Percentiles rank a stretch among this genome's conserved stretches.
These are phyloP conservation scores for Brachionus koreanus DNA, from an alignment of 1,140 invertebrate genomes.

Conservation along the genomic window DNA sequence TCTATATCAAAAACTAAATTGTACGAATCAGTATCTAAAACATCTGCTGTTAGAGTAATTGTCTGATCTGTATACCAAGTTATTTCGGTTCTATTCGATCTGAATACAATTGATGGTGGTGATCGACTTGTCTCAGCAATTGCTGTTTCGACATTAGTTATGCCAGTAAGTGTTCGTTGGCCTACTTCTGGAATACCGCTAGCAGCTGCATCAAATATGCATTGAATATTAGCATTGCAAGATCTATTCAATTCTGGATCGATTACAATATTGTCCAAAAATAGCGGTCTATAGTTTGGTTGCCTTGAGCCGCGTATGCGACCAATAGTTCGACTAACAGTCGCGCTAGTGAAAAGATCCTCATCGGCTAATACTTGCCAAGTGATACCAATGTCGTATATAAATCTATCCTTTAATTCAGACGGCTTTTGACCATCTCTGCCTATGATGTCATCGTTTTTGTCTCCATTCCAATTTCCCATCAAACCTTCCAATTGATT, in stretches of 20 bases:
- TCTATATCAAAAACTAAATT: not conserved
- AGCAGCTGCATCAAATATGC: not conserved
- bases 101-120: not conserved
- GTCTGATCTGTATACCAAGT: not conserved
- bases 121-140: not conserved
- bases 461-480: constrained; percentile 11
- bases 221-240: not conserved
- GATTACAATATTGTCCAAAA: not conserved
- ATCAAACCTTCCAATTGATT: not conserved
- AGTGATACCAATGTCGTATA: not conserved
- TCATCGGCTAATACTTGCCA: not conserved
- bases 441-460: not conserved
- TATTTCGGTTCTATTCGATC: not conserved
- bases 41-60: not conserved
- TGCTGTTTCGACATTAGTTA: not conserved
- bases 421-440: not conserved
- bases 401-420: not conserved
- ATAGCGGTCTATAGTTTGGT: not conserved
- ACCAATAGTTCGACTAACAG: not conserved
- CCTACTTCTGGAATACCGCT: not conserved
- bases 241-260: not conserved
- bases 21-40: not conserved
- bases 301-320: not conserved
- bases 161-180: not conserved
- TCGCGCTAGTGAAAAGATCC: not conserved